These are phyloP conservation scores for Drosophila kepulauana DNA, from an alignment of 1,140 invertebrate species.

Conservation along the genomic window DNA sequence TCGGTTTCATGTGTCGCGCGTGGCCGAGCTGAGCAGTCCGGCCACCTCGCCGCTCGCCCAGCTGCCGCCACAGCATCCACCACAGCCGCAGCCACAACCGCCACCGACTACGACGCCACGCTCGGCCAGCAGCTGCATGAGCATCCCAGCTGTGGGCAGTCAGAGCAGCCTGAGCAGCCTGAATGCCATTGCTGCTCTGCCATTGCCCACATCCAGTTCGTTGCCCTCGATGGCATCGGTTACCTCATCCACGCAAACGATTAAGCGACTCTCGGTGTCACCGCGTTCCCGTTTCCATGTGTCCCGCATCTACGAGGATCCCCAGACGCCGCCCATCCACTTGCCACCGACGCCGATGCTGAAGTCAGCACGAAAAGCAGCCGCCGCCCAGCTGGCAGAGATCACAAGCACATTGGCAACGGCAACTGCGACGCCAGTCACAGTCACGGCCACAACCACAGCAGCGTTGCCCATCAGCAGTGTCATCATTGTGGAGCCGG, in stretches of 20 bases:
- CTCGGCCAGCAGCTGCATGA: slow-evolving; percentile 71
- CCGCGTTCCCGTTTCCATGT: slow-evolving; percentile 80
- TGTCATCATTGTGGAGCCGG: slow-evolving; percentile 56
- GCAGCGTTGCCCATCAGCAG: slow-evolving; percentile 51
- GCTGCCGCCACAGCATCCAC: slow-evolving; percentile 54
- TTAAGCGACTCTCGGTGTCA: slow-evolving; percentile 73
- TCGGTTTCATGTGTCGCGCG: slow-evolving; percentile 87
- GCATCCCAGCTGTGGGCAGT: slow-evolving; percentile 72
- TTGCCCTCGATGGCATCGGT: slow-evolving; percentile 79
- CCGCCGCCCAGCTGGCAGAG: slow-evolving; percentile 44
- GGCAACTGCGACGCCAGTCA: background rate
- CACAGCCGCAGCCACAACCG: slow-evolving; percentile 56
- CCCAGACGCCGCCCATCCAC: slow-evolving; percentile 74
- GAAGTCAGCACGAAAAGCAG: slow-evolving; percentile 66
- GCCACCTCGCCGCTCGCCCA: slow-evolving; percentile 74
- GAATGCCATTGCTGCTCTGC: slow-evolving; percentile 31
- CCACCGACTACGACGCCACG: slow-evolving; percentile 50
- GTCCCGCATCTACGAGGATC: slow-evolving; percentile 80
- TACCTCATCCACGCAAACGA: slow-evolving; percentile 77
- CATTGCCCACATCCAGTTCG: slow-evolving; percentile 76
- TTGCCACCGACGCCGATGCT: slow-evolving; percentile 79
- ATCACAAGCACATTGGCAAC: background rate
- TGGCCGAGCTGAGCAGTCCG: slow-evolving; percentile 84
- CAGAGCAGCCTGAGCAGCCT: slow-evolving; percentile 58
- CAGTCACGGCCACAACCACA: slow-evolving; percentile 19